Evolutionary conservation across 2,888 invertebrate species (phyloP), one percentile per base, ranked within the genome.

Genomic region (Lampropteryx suffumata): DNA sequence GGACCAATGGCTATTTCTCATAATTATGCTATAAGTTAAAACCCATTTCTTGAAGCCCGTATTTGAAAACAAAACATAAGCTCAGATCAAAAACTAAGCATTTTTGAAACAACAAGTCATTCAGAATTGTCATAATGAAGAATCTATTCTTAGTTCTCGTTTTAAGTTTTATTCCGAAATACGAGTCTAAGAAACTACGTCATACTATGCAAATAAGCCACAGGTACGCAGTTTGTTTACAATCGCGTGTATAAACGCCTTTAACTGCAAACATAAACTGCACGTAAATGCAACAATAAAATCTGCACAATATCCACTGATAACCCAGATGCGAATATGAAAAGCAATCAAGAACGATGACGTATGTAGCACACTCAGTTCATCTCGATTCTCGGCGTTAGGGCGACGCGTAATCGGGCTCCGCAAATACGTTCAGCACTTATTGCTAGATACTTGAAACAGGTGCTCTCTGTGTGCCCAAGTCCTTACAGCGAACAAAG

Each of bases 401-500:
- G 67, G 70, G 61, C 66, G 62, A 69, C 73, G 76, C 79, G 81
- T 86, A 84, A 87, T 87, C 84, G 84, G 71, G 73, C 75, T 74
- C 70, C 69, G 87, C 81, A 88, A 88, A 88, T 88, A 88, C 82
- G 79, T 79, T 82, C 77, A 81, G 85, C 88, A 80, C 88, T 87
- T 82, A 82, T 78, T 77, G 79, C 73, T 77, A 69, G 65, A 76
- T 79, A 75, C 84, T 85, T 73, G 78, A 75, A 76, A 76, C 82
- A 81, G 81, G 82, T 82, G 77, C 75, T 70, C 71, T 67, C 67
- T 81, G 79, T 84, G 76, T 85, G 73, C 76, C 69, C 75, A 79
- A 68, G 72, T 75, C 73, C 83, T 83, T 73, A 71, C 67, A 58
- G 66, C 62, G 76, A 84, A 85, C 84, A 85, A 82, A 82, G 81